phyloP scores from a whole-genome alignment of 2,888 invertebrate genomes.

The Eupithecia inturbata region DNA sequence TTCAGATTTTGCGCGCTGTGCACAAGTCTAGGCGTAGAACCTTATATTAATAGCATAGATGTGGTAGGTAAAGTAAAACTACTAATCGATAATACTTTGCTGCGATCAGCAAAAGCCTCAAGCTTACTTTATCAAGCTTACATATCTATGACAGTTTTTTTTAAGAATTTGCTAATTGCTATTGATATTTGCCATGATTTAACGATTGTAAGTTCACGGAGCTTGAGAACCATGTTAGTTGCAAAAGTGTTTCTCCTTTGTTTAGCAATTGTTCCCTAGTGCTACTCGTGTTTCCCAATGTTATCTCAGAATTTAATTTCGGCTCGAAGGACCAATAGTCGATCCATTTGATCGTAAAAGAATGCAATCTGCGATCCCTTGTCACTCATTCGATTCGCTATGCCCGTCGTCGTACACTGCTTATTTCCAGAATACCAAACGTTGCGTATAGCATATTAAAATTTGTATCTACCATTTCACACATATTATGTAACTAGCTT shows the following conservation, averaged over 20 bases:
- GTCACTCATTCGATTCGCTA: conserved; percentile 33
- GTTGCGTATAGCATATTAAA: conserved; percentile 15
- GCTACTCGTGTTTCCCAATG: conserved; percentile 1
- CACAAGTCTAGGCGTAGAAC: conserved; percentile 47
- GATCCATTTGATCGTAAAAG: conserved; percentile 29
- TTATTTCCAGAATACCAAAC: conserved; percentile 28
- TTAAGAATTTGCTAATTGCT: background rate
- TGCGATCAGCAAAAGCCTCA: background rate
- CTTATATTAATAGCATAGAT: conserved; percentile 47
- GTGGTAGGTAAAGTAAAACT: conserved; percentile 39
- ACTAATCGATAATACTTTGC: background rate
- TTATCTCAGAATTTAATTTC: conserved; percentile 19
- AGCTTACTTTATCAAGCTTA: background rate
- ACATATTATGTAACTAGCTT: background rate
- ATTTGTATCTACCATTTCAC: conserved; percentile 1
- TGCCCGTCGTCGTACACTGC: conserved; percentile 21
- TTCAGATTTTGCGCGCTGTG: conserved; percentile 66
- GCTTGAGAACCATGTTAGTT: background rate
- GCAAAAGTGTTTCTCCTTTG: background rate
- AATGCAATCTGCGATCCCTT: conserved; percentile 37
- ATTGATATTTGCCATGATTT: background rate
- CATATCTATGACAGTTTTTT: background rate
- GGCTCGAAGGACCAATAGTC: conserved; percentile 23
- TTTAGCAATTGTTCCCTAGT: background rate
- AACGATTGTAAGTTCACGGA: background rate